Percentiles rank a stretch among this genome's conserved stretches.
These are phyloP conservation scores for Watsonalla cultraria DNA, from an alignment of 2,888 invertebrate genomes.

Conservation along the genomic window DNA sequence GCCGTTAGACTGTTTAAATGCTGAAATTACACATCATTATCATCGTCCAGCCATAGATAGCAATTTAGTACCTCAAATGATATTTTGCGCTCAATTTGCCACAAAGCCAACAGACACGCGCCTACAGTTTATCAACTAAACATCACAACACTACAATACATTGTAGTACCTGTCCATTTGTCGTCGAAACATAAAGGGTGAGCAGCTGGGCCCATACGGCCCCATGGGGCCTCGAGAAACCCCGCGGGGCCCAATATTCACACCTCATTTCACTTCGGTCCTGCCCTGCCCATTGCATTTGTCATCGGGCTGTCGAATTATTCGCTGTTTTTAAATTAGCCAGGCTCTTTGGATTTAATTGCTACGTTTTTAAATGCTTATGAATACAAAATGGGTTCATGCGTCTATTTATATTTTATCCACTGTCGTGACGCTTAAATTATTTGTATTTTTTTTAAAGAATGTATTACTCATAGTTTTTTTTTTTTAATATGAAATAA, in stretches of 20 bases:
- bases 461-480: too few species aligned
- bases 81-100: slow-evolving; percentile 1
- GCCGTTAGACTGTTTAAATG: too few species aligned
- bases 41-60: slow-evolving; percentile 3
- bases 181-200: slow-evolving; percentile 46
- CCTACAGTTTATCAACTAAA: slow-evolving; percentile 39
- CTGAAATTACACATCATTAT: too few species aligned
- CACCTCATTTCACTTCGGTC: slow-evolving; percentile 74
- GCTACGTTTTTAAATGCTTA: slow-evolving; percentile 8
- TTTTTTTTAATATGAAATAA: too few species aligned
- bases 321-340: slow-evolving; percentile 42
- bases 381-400: slow-evolving; percentile 7
- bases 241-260: slow-evolving; percentile 75
- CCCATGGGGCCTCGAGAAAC: slow-evolving; percentile 47
- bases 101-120: slow-evolving; percentile 32
- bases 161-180: slow-evolving; percentile 29
- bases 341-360: slow-evolving; percentile 19
- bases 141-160: slow-evolving; percentile 38
- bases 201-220: slow-evolving; percentile 53
- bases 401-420: too few species aligned
- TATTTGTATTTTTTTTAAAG: too few species aligned
- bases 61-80: slow-evolving; percentile 3
- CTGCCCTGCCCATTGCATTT: slow-evolving; percentile 60
- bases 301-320: slow-evolving; percentile 51
- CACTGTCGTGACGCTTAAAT: too few species aligned